A percentile compares a stretch with the other conserved stretches of the same genome.
Evolutionary conservation across 2,113 vertebrate species (phyloP).

Genomic region (Pachypanchax playfairii): DNA sequence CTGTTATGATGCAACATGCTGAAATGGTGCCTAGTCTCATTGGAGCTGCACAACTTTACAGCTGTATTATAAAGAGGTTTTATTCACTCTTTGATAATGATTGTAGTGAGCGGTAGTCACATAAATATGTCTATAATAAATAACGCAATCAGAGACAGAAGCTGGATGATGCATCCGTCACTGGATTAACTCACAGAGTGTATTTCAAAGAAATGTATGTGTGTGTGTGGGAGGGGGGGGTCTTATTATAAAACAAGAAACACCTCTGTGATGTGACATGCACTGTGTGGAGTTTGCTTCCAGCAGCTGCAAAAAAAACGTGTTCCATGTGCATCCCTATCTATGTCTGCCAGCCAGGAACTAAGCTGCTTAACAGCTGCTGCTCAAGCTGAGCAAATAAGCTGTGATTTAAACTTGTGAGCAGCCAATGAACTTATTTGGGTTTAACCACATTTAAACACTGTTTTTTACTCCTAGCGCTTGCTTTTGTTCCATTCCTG

Average conservation of each 20-base stretch:
- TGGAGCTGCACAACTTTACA: constrained; percentile 30
- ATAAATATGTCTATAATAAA: constrained; percentile 4
- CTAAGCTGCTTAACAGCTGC: constrained; percentile 12
- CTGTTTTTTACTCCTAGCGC: constrained; percentile 20
- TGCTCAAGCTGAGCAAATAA: not conserved
- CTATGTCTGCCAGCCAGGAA: not conserved
- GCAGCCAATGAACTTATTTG: constrained; percentile 20
- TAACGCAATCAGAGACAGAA: not conserved
- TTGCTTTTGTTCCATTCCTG: constrained; percentile 33
- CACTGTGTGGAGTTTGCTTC: not conserved
- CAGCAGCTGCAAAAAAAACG: not conserved
- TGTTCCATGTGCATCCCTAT: not conserved
- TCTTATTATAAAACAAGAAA: not conserved
- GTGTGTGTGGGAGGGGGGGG: no score
- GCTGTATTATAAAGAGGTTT: constrained; percentile 18
- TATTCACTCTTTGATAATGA: constrained; percentile 20
- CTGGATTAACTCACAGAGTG: not conserved
- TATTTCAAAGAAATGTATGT: no score
- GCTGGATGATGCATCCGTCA: not conserved
- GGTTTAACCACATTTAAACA: constrained; percentile 48
- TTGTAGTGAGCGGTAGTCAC: constrained; percentile 14
- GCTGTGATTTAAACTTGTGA: constrained; percentile 11
- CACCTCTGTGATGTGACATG: not conserved
- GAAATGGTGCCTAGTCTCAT: constrained; percentile 61
- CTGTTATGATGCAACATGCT: constrained; percentile 70